Evolutionary conservation across 2,888 invertebrate genomes (phyloP).

Genomic region (Orgyia antiqua): DNA sequence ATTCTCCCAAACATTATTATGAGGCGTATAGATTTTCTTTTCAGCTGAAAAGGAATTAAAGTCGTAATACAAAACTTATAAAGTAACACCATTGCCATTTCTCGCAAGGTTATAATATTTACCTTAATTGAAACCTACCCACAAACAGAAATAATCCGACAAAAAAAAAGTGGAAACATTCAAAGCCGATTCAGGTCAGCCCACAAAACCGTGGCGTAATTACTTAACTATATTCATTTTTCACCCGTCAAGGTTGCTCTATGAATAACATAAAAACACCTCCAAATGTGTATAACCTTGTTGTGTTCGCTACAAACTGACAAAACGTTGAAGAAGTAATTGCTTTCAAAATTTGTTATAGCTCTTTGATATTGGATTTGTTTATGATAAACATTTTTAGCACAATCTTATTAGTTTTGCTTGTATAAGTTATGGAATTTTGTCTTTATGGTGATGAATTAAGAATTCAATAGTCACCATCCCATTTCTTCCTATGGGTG

Average conservation of each 20-base stretch:
- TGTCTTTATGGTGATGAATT: too few relatives aligned
- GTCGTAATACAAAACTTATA: too few relatives aligned
- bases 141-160: conserved; percentile 13
- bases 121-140: conserved; percentile 12
- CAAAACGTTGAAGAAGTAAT: conserved; percentile 12
- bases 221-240: conserved; percentile 29
- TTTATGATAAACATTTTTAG: too few relatives aligned
- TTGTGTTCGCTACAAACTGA: conserved; percentile 6
- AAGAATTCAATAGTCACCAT: too few relatives aligned
- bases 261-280: conserved; percentile 12
- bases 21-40: too few relatives aligned
- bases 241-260: conserved; percentile 22
- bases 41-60: too few relatives aligned
- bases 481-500: too few relatives aligned
- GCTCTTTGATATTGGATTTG: not conserved
- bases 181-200: conserved; percentile 14
- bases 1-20: too few relatives aligned
- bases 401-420: too few relatives aligned
- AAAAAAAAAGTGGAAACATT: conserved; percentile 12
- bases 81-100: conserved; percentile 1
- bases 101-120: conserved; percentile 6
- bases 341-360: conserved; percentile 6
- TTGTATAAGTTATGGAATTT: too few relatives aligned
- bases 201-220: conserved; percentile 20
- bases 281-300: conserved; percentile 8